phyloP scores from a whole-genome alignment of 2,888 invertebrate species.

The Nebria salina region DNA sequence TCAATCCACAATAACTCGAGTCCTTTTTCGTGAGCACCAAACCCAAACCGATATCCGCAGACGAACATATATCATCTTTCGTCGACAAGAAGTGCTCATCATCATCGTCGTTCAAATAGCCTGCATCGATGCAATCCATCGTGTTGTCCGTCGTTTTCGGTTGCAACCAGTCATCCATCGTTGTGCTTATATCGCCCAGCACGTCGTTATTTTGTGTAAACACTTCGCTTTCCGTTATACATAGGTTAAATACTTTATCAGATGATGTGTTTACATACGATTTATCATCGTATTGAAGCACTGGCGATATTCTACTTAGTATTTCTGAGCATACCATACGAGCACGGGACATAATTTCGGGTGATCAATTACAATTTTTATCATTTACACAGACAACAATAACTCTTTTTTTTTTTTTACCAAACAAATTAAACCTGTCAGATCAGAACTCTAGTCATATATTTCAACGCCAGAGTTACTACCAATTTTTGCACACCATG shows the following conservation, averaged over 20 bases:
- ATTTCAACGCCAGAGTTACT: neutral
- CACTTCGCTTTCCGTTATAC: slow-evolving; percentile 30
- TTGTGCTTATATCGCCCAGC: slow-evolving; percentile 30
- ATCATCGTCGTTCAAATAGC: slow-evolving; percentile 22
- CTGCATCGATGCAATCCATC: slow-evolving; percentile 31
- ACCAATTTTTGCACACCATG: neutral
- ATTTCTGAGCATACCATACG: slow-evolving; percentile 42
- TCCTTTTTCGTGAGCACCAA: slow-evolving; percentile 35
- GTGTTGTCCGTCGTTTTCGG: slow-evolving; percentile 26
- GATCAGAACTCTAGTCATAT: neutral
- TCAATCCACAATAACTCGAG: slow-evolving; percentile 18
- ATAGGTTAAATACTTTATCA: slow-evolving; percentile 41
- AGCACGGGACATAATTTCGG: slow-evolving; percentile 33
- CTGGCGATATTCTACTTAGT: slow-evolving; percentile 33
- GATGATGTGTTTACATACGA: slow-evolving; percentile 30
- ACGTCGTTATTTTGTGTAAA: slow-evolving; percentile 33
- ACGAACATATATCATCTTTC: slow-evolving; percentile 27
- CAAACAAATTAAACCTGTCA: neutral
- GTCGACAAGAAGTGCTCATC: slow-evolving; percentile 33
- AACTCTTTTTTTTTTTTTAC: neutral
- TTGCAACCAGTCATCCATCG: slow-evolving; percentile 37
- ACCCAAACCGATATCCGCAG: slow-evolving; percentile 32
- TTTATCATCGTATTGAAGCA: slow-evolving; percentile 39
- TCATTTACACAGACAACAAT: slow-evolving; percentile 10
- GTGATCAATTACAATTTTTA: neutral